Conservation (phyloP, 2,888 invertebrate genomes). For the Osmoderma eremita region DNA sequence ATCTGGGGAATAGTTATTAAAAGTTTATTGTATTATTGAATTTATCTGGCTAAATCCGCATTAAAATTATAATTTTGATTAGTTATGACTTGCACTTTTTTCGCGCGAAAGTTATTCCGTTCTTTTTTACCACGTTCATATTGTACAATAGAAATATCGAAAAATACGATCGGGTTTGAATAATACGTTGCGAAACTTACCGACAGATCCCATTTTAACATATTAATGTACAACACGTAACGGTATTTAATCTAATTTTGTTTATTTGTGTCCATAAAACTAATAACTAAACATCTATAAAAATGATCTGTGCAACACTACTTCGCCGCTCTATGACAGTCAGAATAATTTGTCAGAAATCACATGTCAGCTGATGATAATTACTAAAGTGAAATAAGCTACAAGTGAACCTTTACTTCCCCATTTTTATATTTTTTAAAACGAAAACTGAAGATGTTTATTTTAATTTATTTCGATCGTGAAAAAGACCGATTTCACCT, state of each 20-base stretch:
- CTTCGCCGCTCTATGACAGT: constrained; percentile 11
- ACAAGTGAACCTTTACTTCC: not conserved
- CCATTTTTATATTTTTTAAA: not conserved
- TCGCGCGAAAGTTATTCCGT: too few species aligned
- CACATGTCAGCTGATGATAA: constrained; percentile 25
- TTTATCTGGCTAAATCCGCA: too few species aligned
- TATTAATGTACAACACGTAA: constrained; percentile 10
- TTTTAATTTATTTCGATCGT: too few species aligned
- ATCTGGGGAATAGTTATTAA: not conserved
- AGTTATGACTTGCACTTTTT: constrained; percentile 32
- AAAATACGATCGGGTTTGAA: too few species aligned
- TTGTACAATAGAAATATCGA: too few species aligned
- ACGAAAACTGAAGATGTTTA: too few species aligned
- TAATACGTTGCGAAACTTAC: constrained; percentile 14
- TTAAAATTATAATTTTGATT: not conserved
- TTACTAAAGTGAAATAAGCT: constrained; percentile 8
- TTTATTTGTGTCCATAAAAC: constrained; percentile 20
- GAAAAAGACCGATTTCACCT: too few species aligned
- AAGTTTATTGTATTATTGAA: not conserved
- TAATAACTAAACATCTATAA: constrained; percentile 29
- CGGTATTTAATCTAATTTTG: constrained; percentile 4
- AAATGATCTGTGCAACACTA: constrained; percentile 5
- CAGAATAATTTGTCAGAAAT: constrained; percentile 25
- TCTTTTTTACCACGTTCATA: too few species aligned
- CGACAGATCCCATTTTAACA: constrained; percentile 35